These are phyloP conservation scores for Netelia melanura DNA, from an alignment of 2,888 invertebrate genomes.

Conservation along the genomic window DNA sequence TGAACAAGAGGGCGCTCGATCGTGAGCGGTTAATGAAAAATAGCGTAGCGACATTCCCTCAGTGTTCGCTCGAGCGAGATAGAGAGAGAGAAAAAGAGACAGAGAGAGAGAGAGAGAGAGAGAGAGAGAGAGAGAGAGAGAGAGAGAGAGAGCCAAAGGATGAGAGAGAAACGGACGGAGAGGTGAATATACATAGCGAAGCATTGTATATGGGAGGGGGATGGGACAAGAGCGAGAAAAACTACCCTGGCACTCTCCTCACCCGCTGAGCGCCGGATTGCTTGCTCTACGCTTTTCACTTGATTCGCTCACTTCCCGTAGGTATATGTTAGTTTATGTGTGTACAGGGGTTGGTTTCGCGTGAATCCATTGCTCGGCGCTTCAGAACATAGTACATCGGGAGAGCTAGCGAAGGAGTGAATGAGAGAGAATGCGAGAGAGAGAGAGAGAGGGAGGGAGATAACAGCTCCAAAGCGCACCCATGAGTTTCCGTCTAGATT, in stretches of 20 bases:
- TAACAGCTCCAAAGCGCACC: conserved; percentile 19
- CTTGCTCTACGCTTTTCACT: conserved; percentile 73
- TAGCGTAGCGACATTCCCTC: conserved; percentile 77
- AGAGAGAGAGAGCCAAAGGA: background rate
- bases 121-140: background rate
- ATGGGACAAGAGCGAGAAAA: conserved; percentile 53
- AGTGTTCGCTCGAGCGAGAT: conserved; percentile 12
- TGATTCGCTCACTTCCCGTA: conserved; percentile 72
- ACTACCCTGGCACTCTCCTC: conserved; percentile 62
- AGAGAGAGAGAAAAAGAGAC: too few relatives aligned
- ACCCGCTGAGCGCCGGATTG: conserved; percentile 80
- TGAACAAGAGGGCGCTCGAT: conserved; percentile 75
- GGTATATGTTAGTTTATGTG: conserved; percentile 46
- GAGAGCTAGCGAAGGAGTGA: conserved; percentile 2
- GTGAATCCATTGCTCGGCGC: conserved; percentile 77
- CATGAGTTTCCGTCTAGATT: conserved; percentile 78
- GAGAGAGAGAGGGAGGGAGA: conserved; percentile 5
- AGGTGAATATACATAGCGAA: conserved; percentile 20
- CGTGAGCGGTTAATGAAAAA: conserved; percentile 82
- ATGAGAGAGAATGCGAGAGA: background rate
- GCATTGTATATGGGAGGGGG: conserved; percentile 10
- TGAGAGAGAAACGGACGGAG: conserved; percentile 1
- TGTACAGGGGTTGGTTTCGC: conserved; percentile 74
- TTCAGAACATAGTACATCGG: background rate
- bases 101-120: background rate